Percentiles rank a stretch among this genome's conserved stretches.
These are phyloP conservation scores for Dromaius novaehollandiae DNA, from an alignment of 2,113 vertebrate genomes.

Conservation along the genomic window DNA sequence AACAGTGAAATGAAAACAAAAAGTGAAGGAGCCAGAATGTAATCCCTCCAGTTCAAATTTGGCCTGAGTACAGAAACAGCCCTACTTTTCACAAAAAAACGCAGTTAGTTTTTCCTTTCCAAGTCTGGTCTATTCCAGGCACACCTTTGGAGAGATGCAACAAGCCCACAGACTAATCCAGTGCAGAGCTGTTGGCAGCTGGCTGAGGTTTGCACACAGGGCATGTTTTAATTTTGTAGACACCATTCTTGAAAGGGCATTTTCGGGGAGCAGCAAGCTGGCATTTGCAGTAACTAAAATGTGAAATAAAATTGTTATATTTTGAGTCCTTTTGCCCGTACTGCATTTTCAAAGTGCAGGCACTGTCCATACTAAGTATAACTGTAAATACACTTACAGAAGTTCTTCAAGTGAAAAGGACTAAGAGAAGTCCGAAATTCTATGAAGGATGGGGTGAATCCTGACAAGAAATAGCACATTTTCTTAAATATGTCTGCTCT, in stretches of 20 bases:
- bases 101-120: not conserved
- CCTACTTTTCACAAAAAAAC: not conserved
- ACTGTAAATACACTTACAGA: conserved; percentile 18
- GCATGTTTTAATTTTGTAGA: conserved; percentile 15
- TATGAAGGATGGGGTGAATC: not conserved
- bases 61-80: not conserved
- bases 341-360: conserved; percentile 50
- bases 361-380: conserved; percentile 6
- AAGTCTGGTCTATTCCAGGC: not conserved
- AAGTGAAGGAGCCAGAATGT: not conserved
- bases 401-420: not conserved
- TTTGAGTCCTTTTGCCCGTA: conserved; percentile 17
- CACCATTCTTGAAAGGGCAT: conserved; percentile 36
- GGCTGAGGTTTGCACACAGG: not conserved
- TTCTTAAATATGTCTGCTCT: not conserved
- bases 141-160: not conserved
- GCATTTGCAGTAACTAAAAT: conserved; percentile 64
- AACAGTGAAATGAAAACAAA: not conserved
- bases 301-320: conserved; percentile 49
- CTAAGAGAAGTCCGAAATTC: conserved; percentile 23
- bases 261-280: not conserved
- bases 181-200: not conserved
- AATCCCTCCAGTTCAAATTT: not conserved
- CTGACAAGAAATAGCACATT: not conserved
- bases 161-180: not conserved